A percentile compares a stretch with the other conserved stretches of the same genome.
phyloP scores from a whole-genome alignment of 2,888 invertebrate species.

The Crematogaster levior region DNA sequence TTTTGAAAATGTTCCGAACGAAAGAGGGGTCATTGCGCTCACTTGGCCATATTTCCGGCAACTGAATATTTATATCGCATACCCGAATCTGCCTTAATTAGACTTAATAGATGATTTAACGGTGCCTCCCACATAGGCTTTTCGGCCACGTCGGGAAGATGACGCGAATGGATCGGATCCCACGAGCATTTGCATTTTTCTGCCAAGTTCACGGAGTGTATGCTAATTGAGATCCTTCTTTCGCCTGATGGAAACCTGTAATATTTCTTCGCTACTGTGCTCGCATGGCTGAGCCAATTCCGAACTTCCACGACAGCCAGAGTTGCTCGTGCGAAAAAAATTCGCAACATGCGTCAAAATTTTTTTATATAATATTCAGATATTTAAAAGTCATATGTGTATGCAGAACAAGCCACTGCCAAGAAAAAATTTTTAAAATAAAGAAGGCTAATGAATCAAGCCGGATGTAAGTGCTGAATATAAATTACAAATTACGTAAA shows the following conservation, averaged over 20 bases:
- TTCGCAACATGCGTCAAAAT: not conserved
- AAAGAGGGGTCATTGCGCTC: constrained; percentile 22
- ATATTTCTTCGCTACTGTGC: constrained; percentile 12
- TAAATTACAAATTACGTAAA: no score
- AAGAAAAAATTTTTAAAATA: no score
- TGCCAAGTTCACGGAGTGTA: constrained; percentile 69
- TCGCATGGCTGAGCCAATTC: not conserved
- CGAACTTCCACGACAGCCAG: not conserved
- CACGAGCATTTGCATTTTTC: constrained; percentile 78
- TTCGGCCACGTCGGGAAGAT: constrained; percentile 56
- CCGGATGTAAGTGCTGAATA: no score
- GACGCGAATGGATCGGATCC: constrained; percentile 67
- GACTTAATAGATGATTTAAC: constrained; percentile 76
- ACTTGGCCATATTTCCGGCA: constrained; percentile 59
- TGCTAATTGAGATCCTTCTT: constrained; percentile 55
- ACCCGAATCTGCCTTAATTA: constrained; percentile 73
- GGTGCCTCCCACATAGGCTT: constrained; percentile 67
- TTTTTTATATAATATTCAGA: not conserved
- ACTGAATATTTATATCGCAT: constrained; percentile 51
- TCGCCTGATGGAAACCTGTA: constrained; percentile 35
- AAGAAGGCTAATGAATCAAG: no score
- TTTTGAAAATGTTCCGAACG: not conserved
- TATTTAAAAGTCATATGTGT: no score
- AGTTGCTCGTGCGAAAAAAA: not conserved
- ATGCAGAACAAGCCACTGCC: no score